Evolutionary conservation across 2,888 invertebrate species (phyloP).

Genomic region (Stenodera caucasica): DNA sequence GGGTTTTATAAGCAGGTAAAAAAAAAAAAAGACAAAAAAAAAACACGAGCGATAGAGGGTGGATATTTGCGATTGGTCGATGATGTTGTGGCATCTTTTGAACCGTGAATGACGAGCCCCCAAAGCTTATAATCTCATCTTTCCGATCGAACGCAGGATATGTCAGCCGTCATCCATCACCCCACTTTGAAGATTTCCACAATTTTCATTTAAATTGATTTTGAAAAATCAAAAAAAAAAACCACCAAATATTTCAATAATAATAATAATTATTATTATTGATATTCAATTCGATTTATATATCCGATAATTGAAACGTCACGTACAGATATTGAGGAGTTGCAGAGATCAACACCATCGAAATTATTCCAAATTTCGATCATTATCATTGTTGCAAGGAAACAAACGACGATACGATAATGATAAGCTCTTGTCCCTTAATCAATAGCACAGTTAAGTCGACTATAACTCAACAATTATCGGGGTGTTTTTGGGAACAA

Average conservation of each 20-base stretch:
- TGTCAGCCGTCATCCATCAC: constrained; percentile 11
- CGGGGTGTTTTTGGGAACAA: neutral
- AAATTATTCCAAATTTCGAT: too few relatives aligned
- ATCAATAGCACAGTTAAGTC: neutral
- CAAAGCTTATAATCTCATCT: constrained; percentile 13
- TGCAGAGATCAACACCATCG: too few relatives aligned
- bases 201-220: too few relatives aligned
- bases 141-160: constrained; percentile 8
- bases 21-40: too few relatives aligned
- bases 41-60: too few relatives aligned
- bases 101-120: constrained; percentile 10
- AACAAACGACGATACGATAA: neutral
- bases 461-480: neutral
- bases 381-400: neutral
- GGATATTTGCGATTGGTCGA: constrained; percentile 7
- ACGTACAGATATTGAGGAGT: neutral
- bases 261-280: too few relatives aligned
- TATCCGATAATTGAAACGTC: neutral
- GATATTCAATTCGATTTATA: too few relatives aligned
- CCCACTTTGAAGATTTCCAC: neutral
- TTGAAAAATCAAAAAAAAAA: neutral
- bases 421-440: neutral
- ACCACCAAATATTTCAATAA: too few relatives aligned
- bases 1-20: too few relatives aligned
- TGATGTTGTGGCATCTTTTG: constrained; percentile 10